Evolutionary conservation across 2,797 vertebrate species (phyloP).

Genomic region (Varecia variegata): DNA sequence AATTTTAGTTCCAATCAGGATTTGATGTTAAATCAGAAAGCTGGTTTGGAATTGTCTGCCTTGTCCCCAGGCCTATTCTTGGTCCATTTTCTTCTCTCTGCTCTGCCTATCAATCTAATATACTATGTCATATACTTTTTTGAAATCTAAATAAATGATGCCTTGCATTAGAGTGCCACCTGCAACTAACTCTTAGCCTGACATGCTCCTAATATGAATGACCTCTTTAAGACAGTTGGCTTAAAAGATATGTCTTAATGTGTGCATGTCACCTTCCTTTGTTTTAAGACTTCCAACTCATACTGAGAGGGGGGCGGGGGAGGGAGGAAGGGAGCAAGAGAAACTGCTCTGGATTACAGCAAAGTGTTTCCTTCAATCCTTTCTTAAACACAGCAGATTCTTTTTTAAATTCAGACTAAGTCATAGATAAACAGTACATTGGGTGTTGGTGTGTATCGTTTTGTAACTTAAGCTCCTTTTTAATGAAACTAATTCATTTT

Average conservation of each 20-base stretch:
- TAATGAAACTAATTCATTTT: background rate
- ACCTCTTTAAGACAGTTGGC: background rate
- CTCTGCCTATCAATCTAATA: background rate
- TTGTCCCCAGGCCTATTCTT: conserved; percentile 62
- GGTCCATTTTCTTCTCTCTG: conserved; percentile 69
- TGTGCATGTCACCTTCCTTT: background rate
- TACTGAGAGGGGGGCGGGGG: background rate
- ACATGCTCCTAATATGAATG: background rate
- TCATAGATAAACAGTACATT: background rate
- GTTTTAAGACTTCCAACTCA: background rate
- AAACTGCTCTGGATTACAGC: background rate
- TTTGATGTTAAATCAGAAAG: conserved; percentile 65
- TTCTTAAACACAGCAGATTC: conserved; percentile 26
- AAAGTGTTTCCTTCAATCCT: background rate
- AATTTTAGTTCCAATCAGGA: conserved; percentile 53
- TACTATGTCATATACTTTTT: background rate
- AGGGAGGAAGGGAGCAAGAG: background rate
- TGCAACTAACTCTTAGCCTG: background rate
- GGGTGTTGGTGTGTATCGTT: background rate
- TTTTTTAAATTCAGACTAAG: conserved; percentile 44
- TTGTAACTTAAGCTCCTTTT: conserved; percentile 22
- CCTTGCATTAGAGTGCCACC: background rate
- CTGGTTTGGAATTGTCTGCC: conserved; percentile 58
- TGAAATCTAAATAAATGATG: background rate
- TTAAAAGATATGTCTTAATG: background rate